Percentiles rank a stretch among this genome's conserved stretches.
Evolutionary conservation across 2,888 invertebrate species (phyloP).

Genomic region (Latrodectus hesperus): DNA sequence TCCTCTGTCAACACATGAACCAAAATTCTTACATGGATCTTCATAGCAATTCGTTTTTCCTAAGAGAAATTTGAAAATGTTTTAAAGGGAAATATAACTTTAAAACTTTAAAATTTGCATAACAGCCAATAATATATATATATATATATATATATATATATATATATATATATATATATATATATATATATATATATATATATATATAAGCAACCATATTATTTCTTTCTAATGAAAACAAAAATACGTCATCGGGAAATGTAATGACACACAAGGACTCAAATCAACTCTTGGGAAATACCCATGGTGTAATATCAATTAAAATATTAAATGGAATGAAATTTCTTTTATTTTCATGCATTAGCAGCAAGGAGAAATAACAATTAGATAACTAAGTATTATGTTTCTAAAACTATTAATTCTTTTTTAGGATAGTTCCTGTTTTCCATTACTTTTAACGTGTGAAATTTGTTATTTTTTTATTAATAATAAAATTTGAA

Average conservation of each 20-base stretch:
- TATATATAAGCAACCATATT: not conserved
- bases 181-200: too few species aligned
- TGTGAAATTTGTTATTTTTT: not conserved
- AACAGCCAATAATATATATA: not conserved
- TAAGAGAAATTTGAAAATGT: not conserved
- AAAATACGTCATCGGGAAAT: not conserved
- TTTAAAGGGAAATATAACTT: not conserved
- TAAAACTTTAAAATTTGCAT: not conserved
- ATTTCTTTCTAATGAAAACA: not conserved
- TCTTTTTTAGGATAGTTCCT: not conserved
- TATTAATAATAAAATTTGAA: not conserved
- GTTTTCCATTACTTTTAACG: not conserved
- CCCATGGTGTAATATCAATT: not conserved
- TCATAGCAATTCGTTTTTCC: slow-evolving; percentile 45
- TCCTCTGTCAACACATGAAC: slow-evolving; percentile 33
- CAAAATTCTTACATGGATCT: slow-evolving; percentile 49
- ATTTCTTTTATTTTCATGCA: not conserved
- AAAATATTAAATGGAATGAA: too few species aligned
- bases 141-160: too few species aligned
- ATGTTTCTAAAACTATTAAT: not conserved
- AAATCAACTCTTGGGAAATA: not conserved
- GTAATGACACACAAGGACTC: too few species aligned
- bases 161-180: too few species aligned
- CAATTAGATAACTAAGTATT: not conserved
- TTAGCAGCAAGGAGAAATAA: not conserved